These are phyloP conservation scores for Corythornis cristatus DNA, from an alignment of 2,113 vertebrate species.

Conservation along the genomic window DNA sequence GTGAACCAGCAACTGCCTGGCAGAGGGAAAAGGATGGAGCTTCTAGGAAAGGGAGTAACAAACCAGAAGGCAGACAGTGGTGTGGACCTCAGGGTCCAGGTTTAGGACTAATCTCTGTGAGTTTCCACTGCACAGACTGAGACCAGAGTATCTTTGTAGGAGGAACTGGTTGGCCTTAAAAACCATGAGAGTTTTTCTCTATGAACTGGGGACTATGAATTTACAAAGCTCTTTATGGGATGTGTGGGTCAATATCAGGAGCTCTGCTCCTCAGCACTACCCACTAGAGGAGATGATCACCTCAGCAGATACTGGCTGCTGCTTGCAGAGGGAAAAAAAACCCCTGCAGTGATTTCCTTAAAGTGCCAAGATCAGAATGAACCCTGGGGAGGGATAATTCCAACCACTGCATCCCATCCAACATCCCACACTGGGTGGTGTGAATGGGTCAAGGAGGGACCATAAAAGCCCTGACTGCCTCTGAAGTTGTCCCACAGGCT, in stretches of 20 bases:
- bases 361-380: not conserved
- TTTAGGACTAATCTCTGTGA: not conserved
- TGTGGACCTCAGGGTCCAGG: not conserved
- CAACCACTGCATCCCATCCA: not conserved
- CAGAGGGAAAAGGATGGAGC: not conserved
- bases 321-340: not conserved
- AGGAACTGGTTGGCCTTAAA: not conserved
- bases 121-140: not conserved
- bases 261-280: not conserved
- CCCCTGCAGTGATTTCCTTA: not conserved
- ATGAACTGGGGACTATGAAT: not conserved
- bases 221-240: not conserved
- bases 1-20: not conserved
- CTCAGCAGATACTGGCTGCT: not conserved
- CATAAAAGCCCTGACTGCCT: not conserved
- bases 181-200: not conserved
- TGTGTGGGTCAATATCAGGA: not conserved
- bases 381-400: not conserved
- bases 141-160: not conserved
- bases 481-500: rapidly evolving
- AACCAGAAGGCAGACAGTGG: not conserved
- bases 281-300: not conserved
- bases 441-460: not conserved
- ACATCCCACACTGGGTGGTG: not conserved
- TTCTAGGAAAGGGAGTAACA: not conserved